phyloP scores from a whole-genome alignment of 2,113 vertebrate species.

The Microcebus griseorufus region DNA sequence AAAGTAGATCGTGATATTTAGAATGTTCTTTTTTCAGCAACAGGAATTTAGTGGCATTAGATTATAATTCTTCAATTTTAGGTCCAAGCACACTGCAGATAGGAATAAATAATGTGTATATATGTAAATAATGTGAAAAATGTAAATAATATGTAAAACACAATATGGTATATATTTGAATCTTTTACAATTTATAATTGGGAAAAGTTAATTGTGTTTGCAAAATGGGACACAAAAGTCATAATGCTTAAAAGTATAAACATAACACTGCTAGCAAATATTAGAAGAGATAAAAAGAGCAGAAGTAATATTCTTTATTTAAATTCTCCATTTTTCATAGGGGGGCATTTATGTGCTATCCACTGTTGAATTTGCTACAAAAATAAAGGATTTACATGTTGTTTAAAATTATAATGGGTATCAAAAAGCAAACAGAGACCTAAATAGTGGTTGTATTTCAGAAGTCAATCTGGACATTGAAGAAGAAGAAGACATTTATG shows the following conservation, averaged over 20 bases:
- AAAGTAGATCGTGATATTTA: background rate
- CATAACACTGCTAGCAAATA: background rate
- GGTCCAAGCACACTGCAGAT: no score
- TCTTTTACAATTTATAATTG: background rate
- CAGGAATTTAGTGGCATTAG: background rate
- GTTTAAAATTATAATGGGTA: background rate
- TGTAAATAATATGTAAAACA: background rate
- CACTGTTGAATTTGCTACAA: background rate
- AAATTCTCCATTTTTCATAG: background rate
- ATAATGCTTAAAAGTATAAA: background rate
- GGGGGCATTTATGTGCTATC: no score
- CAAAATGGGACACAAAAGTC: background rate
- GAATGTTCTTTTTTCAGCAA: background rate
- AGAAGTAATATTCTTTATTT: background rate
- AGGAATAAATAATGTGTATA: background rate
- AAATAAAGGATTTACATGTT: background rate
- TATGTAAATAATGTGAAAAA: background rate
- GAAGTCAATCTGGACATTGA: background rate
- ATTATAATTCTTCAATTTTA: background rate
- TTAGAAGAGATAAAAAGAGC: background rate
- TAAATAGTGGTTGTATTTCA: background rate
- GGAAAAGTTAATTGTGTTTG: background rate
- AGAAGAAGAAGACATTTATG: background rate
- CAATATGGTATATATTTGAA: background rate
- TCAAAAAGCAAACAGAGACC: background rate